Conservation (phyloP, 2,113 vertebrate species). For the Gallinago media region DNA sequence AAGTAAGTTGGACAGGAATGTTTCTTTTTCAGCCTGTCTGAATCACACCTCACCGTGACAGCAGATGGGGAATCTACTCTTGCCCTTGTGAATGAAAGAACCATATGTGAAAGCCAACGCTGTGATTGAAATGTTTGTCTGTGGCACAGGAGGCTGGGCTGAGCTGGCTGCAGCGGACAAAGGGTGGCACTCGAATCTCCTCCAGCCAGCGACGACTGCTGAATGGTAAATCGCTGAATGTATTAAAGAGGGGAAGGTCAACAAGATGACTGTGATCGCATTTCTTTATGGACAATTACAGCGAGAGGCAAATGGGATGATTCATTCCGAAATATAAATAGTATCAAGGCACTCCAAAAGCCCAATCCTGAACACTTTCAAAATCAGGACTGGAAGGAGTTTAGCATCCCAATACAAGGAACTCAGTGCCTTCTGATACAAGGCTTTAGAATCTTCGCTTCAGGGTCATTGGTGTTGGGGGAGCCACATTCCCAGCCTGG, state of each 20-base stretch:
- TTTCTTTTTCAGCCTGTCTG: constrained; percentile 25
- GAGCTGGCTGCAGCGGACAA: not conserved
- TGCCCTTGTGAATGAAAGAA: not conserved
- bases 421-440: not conserved
- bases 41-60: constrained; percentile 29
- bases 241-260: not conserved
- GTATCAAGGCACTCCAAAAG: not conserved
- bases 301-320: not conserved
- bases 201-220: not conserved
- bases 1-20: not conserved
- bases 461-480: not conserved
- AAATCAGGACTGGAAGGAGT: not conserved
- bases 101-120: not conserved
- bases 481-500: not conserved
- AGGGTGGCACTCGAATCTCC: not conserved
- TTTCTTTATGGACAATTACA: not conserved
- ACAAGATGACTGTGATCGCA: not conserved
- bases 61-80: constrained; percentile 6
- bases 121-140: not conserved
- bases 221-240: not conserved
- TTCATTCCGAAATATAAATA: constrained; percentile 35
- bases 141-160: not conserved
- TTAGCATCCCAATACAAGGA: not conserved
- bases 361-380: not conserved
- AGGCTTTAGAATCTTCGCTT: not conserved